Percentiles rank a stretch among this genome's conserved stretches.
Conservation (phyloP, 2,888 invertebrate genomes). For the Bombyx huttoni region DNA sequence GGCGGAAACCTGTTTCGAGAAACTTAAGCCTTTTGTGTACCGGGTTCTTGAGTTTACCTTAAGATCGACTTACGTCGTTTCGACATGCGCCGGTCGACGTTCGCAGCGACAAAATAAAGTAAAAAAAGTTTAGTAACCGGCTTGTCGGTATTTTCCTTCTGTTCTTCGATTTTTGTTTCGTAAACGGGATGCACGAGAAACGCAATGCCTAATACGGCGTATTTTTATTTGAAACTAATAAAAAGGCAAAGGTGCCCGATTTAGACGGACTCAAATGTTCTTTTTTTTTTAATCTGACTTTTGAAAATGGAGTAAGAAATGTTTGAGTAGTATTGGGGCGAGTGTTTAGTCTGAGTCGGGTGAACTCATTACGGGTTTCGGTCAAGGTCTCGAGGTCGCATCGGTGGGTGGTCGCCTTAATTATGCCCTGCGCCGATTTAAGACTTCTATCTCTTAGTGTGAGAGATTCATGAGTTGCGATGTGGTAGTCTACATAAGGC, state of each 20-base stretch:
- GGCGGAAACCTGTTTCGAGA: slow-evolving; percentile 66
- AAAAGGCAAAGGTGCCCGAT: not conserved
- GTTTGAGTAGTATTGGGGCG: slow-evolving; percentile 15
- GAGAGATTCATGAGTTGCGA: not conserved
- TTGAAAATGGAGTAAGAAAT: not conserved
- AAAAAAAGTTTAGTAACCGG: slow-evolving; percentile 70
- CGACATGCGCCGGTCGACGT: slow-evolving; percentile 21
- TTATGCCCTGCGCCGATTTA: slow-evolving; percentile 55
- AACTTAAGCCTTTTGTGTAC: slow-evolving; percentile 69
- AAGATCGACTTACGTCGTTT: slow-evolving; percentile 54
- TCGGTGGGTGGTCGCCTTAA: slow-evolving; percentile 68
- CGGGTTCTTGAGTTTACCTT: slow-evolving; percentile 54
- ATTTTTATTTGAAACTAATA: slow-evolving; percentile 21
- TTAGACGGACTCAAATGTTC: not conserved
- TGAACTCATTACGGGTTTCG: slow-evolving; percentile 69
- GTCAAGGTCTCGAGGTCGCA: slow-evolving; percentile 69
- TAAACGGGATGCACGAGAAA: slow-evolving; percentile 68
- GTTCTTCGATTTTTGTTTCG: slow-evolving; percentile 67
- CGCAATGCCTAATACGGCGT: slow-evolving; percentile 67
- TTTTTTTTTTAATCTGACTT: not conserved
- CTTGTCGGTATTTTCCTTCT: slow-evolving; percentile 67
- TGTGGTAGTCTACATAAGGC: too few relatives aligned
- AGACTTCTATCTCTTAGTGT: slow-evolving; percentile 40
- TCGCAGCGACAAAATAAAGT: slow-evolving; percentile 60
- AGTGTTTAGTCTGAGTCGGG: slow-evolving; percentile 15